Percentiles rank a stretch among this genome's conserved stretches.
phyloP scores from a whole-genome alignment of 2,888 invertebrate species.

The Meghimatium bilineatum region DNA sequence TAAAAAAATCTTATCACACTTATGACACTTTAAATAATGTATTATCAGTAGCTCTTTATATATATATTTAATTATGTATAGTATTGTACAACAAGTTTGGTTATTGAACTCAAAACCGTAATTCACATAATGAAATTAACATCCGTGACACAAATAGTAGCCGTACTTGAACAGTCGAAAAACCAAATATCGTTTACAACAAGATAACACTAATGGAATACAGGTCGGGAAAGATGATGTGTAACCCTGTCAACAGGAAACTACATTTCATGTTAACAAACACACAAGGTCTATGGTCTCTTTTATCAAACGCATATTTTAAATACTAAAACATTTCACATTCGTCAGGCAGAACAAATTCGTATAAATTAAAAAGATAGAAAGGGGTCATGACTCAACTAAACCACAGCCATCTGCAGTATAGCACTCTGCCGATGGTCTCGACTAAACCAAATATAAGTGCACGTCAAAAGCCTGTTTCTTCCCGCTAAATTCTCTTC shows the following conservation, averaged over 20 bases:
- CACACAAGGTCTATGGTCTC: conserved; percentile 4
- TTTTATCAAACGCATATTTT: background rate
- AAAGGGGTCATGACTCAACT: background rate
- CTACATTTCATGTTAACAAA: background rate
- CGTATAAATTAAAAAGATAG: background rate
- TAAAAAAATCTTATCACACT: too few species aligned
- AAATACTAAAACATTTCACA: background rate
- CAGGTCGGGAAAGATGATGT: background rate
- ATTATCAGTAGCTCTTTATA: background rate
- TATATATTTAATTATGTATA: background rate
- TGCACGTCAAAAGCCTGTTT: background rate
- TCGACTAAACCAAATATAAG: background rate
- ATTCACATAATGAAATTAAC: background rate
- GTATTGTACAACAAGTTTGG: background rate
- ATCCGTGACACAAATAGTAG: background rate
- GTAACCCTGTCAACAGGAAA: conserved; percentile 15
- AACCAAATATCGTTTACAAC: background rate
- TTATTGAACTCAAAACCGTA: background rate
- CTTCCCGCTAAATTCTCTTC: background rate
- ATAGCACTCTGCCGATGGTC: too few species aligned
- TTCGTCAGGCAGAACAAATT: background rate
- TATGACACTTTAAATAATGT: too few species aligned
- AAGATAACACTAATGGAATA: background rate
- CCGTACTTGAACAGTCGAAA: background rate
- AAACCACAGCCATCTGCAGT: too few species aligned